Percentiles rank a stretch among this genome's conserved stretches.
These are phyloP conservation scores for Odontocerum albicorne DNA, from an alignment of 2,888 invertebrate species.

Conservation along the genomic window DNA sequence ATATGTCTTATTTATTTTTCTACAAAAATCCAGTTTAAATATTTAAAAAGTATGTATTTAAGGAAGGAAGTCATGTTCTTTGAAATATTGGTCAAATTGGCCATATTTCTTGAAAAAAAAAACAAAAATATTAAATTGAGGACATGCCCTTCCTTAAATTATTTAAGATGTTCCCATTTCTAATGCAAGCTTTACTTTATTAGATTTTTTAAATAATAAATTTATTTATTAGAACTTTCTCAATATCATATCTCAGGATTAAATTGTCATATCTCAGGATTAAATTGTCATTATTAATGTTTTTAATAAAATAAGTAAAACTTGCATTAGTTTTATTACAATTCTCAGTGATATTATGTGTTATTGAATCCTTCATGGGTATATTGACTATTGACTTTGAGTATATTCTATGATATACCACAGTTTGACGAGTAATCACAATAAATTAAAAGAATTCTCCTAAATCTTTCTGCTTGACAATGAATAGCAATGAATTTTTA, in stretches of 20 bases:
- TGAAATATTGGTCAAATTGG: slow-evolving; percentile 11
- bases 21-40: neutral
- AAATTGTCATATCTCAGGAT: too few relatives aligned
- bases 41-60: slow-evolving; percentile 3
- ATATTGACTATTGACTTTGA: too few relatives aligned
- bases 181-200: neutral
- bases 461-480: slow-evolving; percentile 26
- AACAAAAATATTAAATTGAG: slow-evolving; percentile 12
- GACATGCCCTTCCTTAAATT: slow-evolving; percentile 19
- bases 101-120: slow-evolving; percentile 1
- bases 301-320: too few relatives aligned
- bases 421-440: slow-evolving; percentile 28
- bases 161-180: neutral
- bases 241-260: too few relatives aligned
- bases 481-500: slow-evolving; percentile 22
- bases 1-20: slow-evolving; percentile 38
- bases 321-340: too few relatives aligned
- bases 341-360: too few relatives aligned
- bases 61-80: slow-evolving; percentile 33
- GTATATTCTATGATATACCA: too few relatives aligned
- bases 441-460: slow-evolving; percentile 21
- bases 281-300: too few relatives aligned
- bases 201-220: neutral
- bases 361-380: too few relatives aligned
- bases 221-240: too few relatives aligned